phyloP scores from a whole-genome alignment of 2,113 vertebrate genomes.

The Platichthys flesus region DNA sequence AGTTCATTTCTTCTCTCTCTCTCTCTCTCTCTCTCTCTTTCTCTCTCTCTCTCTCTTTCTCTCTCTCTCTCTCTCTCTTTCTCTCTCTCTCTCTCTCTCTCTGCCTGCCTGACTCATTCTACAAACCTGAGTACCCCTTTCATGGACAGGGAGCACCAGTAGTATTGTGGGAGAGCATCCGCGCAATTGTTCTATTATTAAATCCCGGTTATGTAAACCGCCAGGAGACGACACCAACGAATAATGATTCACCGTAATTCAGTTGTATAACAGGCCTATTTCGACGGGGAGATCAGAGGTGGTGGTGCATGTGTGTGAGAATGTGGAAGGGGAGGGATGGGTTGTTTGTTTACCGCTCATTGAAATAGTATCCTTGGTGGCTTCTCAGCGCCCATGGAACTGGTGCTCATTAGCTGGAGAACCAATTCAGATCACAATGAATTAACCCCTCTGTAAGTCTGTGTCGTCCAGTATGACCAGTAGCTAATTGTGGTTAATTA shows the following conservation, averaged over 20 bases:
- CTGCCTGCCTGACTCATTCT: constrained; percentile 39
- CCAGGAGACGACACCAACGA: constrained; percentile 47
- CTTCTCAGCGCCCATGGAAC: not conserved
- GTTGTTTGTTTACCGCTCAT: constrained; percentile 28
- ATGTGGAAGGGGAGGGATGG: not conserved
- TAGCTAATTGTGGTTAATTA: not conserved
- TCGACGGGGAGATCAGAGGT: constrained; percentile 46
- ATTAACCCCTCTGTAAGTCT: not conserved
- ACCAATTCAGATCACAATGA: not conserved
- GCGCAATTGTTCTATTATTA: constrained; percentile 66
- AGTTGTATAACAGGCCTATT: constrained; percentile 61
- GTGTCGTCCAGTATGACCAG: not conserved
- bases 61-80: too few relatives aligned
- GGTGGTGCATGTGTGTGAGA: constrained; percentile 12
- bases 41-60: not conserved
- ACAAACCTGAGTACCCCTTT: constrained; percentile 60
- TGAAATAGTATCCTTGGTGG: constrained; percentile 5
- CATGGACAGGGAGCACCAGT: constrained; percentile 57
- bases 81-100: constrained; percentile 14
- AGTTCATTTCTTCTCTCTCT: too few relatives aligned
- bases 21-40: not conserved
- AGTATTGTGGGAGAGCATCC: constrained; percentile 57
- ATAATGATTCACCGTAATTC: constrained; percentile 67
- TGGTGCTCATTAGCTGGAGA: not conserved
- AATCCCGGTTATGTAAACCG: constrained; percentile 70